Percentiles rank a stretch among this genome's conserved stretches.
These are phyloP conservation scores for Salvelinus fontinalis DNA, from an alignment of 2,113 vertebrate genomes.

Conservation along the genomic window DNA sequence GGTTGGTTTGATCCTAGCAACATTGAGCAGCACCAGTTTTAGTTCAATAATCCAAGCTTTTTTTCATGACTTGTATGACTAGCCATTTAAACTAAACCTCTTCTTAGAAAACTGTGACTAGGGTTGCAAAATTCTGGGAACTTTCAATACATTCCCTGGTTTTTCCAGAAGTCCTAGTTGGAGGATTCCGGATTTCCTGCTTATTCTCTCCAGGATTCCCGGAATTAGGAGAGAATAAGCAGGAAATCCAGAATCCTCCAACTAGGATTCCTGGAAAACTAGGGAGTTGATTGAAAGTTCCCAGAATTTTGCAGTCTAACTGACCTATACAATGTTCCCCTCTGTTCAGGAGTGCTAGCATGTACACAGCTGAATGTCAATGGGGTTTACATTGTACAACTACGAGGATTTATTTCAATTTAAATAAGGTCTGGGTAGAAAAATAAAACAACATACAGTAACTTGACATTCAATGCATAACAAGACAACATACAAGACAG, in stretches of 20 bases:
- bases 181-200: no score
- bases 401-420: neutral
- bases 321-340: neutral
- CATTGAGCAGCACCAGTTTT: conserved; percentile 8
- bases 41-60: conserved; percentile 13
- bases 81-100: neutral
- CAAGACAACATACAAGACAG: neutral
- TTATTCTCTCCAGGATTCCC: no score
- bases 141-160: no score
- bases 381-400: neutral
- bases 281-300: no score
- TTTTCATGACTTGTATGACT: neutral
- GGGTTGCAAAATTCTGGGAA: no score
- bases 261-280: no score
- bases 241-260: no score
- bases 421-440: neutral
- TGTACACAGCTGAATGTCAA: neutral
- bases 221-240: no score
- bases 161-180: no score
- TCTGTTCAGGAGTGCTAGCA: neutral
- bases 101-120: neutral
- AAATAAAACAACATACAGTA: neutral
- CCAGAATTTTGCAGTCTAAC: neutral
- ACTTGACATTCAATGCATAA: no score
- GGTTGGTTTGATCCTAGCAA: conserved; percentile 20